phyloP scores from a whole-genome alignment of 1,140 invertebrate species.

The Euura lappo region DNA sequence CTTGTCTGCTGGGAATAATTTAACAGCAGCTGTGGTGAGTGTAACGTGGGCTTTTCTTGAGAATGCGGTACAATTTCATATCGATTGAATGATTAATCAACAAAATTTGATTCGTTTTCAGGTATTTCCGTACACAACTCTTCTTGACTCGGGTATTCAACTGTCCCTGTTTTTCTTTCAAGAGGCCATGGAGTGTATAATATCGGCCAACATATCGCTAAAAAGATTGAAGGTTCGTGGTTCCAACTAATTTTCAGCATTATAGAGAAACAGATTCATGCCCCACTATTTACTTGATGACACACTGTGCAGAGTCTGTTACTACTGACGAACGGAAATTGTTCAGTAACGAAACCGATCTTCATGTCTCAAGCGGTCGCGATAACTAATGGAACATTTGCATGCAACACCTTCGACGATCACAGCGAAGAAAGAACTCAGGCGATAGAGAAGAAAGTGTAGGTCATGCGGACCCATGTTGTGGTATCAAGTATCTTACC shows the following conservation, averaged over 20 bases:
- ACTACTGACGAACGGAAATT: slow-evolving; percentile 56
- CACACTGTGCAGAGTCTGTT: slow-evolving; percentile 49
- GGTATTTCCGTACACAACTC: too few relatives aligned
- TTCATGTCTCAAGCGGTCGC: slow-evolving; percentile 59
- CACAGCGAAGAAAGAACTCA: slow-evolving; percentile 20
- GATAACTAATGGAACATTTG: slow-evolving; percentile 63
- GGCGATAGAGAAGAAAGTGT: too few relatives aligned
- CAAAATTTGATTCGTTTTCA: slow-evolving; percentile 26
- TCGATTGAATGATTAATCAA: slow-evolving; percentile 13
- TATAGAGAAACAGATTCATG: too few relatives aligned
- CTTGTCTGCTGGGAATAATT: slow-evolving; percentile 64
- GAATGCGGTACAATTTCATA: slow-evolving; percentile 11
- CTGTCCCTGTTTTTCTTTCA: too few relatives aligned
- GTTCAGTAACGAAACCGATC: slow-evolving; percentile 52
- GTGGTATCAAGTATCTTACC: too few relatives aligned
- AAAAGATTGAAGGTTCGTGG: too few relatives aligned
- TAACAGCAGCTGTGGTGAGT: slow-evolving; percentile 63
- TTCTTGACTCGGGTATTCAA: too few relatives aligned
- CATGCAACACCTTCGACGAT: slow-evolving; percentile 50
- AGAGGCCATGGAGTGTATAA: too few relatives aligned
- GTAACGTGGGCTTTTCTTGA: slow-evolving; percentile 51
- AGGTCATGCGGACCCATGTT: too few relatives aligned
- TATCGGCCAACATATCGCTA: too few relatives aligned
- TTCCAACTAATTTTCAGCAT: too few relatives aligned
- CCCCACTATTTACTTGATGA: too few relatives aligned